A percentile compares a stretch with the other conserved stretches of the same genome.
Conservation (phyloP, 2,113 vertebrate species). For the Bothrops jararaca region DNA sequence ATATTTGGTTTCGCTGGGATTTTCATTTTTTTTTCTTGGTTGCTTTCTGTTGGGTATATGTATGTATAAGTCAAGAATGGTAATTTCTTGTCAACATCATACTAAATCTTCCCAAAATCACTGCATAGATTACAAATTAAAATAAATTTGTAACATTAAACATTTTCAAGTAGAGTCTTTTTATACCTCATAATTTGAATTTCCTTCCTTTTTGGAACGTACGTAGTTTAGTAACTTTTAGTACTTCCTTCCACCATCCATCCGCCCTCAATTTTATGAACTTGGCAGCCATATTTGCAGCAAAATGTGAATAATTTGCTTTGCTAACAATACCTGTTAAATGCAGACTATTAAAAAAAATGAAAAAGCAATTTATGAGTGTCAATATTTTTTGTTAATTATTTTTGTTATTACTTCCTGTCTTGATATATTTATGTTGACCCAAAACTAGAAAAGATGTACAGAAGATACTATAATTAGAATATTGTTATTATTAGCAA, state of each 20-base stretch:
- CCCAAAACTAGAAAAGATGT: background rate
- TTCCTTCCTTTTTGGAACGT: conserved; percentile 46
- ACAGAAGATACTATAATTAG: background rate
- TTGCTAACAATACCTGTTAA: background rate
- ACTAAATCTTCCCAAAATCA: background rate
- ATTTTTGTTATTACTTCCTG: background rate
- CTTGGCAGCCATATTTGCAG: rapidly evolving
- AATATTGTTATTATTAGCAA: too few species aligned
- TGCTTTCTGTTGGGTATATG: too few species aligned
- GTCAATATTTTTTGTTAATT: background rate
- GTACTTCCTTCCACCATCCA: background rate
- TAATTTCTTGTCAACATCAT: background rate
- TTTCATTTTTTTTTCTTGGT: too few species aligned
- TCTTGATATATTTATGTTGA: background rate
- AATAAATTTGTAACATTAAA: background rate
- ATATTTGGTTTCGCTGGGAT: too few species aligned
- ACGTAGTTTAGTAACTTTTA: conserved; percentile 30
- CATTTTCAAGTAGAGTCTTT: background rate
- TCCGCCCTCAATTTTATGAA: background rate
- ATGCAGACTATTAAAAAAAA: background rate
- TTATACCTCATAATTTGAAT: rapidly evolving
- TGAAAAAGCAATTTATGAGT: background rate
- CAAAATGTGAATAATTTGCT: background rate
- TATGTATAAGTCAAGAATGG: too few species aligned
- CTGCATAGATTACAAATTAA: background rate